A percentile compares a stretch with the other conserved stretches of the same genome.
phyloP scores from a whole-genome alignment of 2,797 vertebrate species.

The Rhodeus uyekii region DNA sequence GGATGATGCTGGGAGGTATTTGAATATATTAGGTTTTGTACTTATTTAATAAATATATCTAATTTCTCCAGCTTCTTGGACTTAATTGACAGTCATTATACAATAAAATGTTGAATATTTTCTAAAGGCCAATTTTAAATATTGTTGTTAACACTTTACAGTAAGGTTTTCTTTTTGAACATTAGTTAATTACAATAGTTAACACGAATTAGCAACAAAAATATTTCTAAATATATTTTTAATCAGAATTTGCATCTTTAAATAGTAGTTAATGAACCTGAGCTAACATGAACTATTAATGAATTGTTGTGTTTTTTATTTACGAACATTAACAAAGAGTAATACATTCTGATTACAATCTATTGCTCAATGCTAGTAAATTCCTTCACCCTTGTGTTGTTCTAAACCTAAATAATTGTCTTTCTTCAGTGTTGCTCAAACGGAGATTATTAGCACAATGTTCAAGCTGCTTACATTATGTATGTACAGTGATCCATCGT shows the following conservation, averaged over 20 bases:
- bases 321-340: too few relatives aligned
- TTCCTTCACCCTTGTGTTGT: neutral
- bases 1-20: conserved; percentile 98
- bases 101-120: neutral
- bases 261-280: neutral
- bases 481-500: too few relatives aligned
- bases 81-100: neutral
- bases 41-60: neutral
- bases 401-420: neutral
- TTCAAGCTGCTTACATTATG: neutral
- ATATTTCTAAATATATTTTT: neutral
- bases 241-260: neutral
- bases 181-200: neutral
- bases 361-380: too few relatives aligned
- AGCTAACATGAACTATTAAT: neutral
- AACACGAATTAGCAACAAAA: neutral
- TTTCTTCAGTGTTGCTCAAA: neutral
- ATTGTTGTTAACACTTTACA: neutral
- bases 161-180: neutral
- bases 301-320: too few relatives aligned
- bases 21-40: neutral
- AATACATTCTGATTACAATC: too few relatives aligned
- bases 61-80: neutral
- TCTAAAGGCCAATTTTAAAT: neutral
- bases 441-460: neutral